Conservation (phyloP, 2,888 invertebrate species). For the Pandemis heparana region DNA sequence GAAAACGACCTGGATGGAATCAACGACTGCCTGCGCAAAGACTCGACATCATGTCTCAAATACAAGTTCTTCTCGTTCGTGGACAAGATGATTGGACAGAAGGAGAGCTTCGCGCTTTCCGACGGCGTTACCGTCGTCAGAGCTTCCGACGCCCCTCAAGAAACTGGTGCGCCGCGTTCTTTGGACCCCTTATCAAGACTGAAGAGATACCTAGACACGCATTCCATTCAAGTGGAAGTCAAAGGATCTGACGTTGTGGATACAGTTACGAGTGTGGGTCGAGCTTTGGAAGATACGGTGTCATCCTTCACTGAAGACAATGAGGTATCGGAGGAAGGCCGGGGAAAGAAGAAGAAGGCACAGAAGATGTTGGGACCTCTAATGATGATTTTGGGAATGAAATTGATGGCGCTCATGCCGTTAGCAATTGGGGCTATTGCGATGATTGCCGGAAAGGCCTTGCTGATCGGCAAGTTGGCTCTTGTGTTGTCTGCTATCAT, state of each 20-base stretch:
- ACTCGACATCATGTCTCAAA: conserved; percentile 93
- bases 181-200: conserved; percentile 89
- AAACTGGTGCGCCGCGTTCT: conserved; percentile 92
- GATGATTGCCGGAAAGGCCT: conserved; percentile 93
- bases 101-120: conserved; percentile 91
- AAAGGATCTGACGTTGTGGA: conserved; percentile 94
- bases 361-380: conserved; percentile 92
- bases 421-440: conserved; percentile 93
- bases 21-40: conserved; percentile 93
- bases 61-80: conserved; percentile 95
- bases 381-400: conserved; percentile 90
- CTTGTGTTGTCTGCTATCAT: conserved; percentile 93
- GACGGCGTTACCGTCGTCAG: conserved; percentile 94
- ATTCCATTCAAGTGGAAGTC: conserved; percentile 93
- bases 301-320: conserved; percentile 87
- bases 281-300: conserved; percentile 91
- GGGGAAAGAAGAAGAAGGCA: conserved; percentile 94
- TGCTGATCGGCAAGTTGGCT: conserved; percentile 94
- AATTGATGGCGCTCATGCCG: conserved; percentile 92
- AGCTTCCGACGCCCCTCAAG: conserved; percentile 88
- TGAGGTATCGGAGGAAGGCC: conserved; percentile 88
- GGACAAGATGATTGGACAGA: conserved; percentile 93
- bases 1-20: conserved; percentile 93
- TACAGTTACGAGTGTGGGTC: conserved; percentile 91
- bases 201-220: conserved; percentile 91